Evolutionary conservation across 2,797 vertebrate genomes (phyloP), one percentile per base, ranked within the genome.

Genomic region (Allobates femoralis): DNA sequence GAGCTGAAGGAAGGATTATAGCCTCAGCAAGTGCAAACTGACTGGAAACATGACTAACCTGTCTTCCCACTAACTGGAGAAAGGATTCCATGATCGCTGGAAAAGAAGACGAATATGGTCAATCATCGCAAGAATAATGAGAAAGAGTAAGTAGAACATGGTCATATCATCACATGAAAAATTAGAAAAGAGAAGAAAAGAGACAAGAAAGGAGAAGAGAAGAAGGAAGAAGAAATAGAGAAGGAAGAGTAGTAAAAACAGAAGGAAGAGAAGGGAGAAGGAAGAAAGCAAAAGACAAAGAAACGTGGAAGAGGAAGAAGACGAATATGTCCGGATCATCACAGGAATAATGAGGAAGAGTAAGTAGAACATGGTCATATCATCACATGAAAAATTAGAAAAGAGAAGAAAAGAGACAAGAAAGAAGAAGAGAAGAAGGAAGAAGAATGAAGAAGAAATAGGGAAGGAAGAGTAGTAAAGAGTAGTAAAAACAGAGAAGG

Each of bases 1-100:
- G 6, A 55, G 8, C 14, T 12, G 37, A 26, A 23, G 37, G 41
- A 28, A n/a, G 2, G 11, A 18, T 4, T 7, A 2, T 1, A 10
- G 26, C 23, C 26, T 0, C 64, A 32, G 3, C 26, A 4, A 23
- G 2, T 58, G 55, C 18, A 18, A 19, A 66, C 18, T 5, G 71
- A 75, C 2, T 16, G 5, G 2, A 14, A 16, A 71, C 67, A 26
- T 60, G 12, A 75, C 82, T 30, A 79, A 87, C 86, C 86, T 87
- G 86, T 80, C 46, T 67, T 84, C 55, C 86, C 86, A 32, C 58
- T 80, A 23, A 87, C 86, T 8, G 86, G 82, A 55, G 26, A 28
- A 8, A 56, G 37, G 32, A 84, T 55, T 55, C 86, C 86, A 16
- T 41, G 23, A 30, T 60, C 15, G 46, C 86, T 87, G 56, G 3